phyloP scores from a whole-genome alignment of 1,140 invertebrate genomes.

The Caenorhabditis inopinata region DNA sequence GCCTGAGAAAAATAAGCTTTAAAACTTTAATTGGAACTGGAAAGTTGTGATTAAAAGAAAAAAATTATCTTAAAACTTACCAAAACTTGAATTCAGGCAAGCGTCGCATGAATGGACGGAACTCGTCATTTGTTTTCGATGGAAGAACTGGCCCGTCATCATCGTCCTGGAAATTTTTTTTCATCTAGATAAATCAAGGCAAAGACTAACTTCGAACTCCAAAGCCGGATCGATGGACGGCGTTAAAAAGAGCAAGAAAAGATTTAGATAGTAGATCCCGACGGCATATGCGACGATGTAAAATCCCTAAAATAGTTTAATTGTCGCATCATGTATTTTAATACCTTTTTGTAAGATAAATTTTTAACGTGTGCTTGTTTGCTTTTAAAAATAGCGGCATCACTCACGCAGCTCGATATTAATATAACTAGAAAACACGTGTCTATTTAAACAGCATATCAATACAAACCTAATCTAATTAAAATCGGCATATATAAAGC shows the following conservation, averaged over 20 bases:
- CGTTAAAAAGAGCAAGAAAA: constrained; percentile 98
- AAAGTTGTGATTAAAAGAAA: background rate
- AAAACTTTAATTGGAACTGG: background rate
- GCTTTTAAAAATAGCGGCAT: no score
- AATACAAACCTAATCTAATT: no score
- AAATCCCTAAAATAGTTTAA: constrained; percentile 76
- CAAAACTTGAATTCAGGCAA: constrained; percentile 99
- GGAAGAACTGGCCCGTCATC: constrained; percentile 73
- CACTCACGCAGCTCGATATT: no score
- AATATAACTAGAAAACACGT: no score
- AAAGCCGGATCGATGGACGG: constrained; percentile 90
- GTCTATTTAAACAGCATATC: no score
- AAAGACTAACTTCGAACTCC: constrained; percentile 56
- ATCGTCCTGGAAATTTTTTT: constrained; percentile 39
- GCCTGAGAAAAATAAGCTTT: constrained; percentile 68
- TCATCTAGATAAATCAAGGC: background rate
- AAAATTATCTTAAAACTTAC: constrained; percentile 71
- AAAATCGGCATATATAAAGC: no score
- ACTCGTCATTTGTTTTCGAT: constrained; percentile 91
- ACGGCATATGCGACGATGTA: constrained; percentile 98
- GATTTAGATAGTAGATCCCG: constrained; percentile 97
- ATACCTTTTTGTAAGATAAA: no score
- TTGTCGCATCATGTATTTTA: no score
- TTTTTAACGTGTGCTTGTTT: no score
- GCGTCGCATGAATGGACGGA: constrained; percentile 93